Base-by-base conservation (phyloP, 2,113 vertebrate species). In the Apaloderma vittatum region DNA sequence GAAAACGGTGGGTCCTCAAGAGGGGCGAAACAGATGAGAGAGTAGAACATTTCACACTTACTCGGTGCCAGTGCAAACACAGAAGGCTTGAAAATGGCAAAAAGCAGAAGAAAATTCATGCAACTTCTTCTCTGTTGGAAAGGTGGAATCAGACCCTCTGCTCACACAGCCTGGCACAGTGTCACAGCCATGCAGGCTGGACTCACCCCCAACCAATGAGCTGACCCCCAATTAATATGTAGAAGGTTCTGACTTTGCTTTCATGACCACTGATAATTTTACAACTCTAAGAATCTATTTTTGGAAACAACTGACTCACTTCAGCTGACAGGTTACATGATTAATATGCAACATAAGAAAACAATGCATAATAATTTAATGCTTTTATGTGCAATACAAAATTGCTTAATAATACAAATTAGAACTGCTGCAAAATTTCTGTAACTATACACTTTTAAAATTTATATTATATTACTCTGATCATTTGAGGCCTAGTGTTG, bases 311-410 rank as follows among this genome's bases (percentile, higher is more conserved):
- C 63, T 86, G 67, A 67, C 55, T 96, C 67, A 68, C 15, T 43
- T 84, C 83, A 92, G 65, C 82, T 93, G 86, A 72, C 27, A 81
- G 37, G 55, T 74, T 80, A 0, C 48, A 34, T 74, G 79, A 91
- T 86, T 81, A 88, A 94, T 46, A 87, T 32, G 72, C 52, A 91
- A 75, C 63, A 62, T 6, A 76, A 58, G 37, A 73, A 93, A 93
- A 66, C 57, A 72, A 70, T 51, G 49, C 75, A 84, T 81, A 80
- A 83, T 48, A 93, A 34, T 88, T 96, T 83, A 90, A 95, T 82
- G 40, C 21, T 45, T 93, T 90, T 65, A 72, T 87, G 30, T 7
- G 3, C 43, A 72, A 85, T 37, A 34, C 15, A 94, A 81, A 93
- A 91, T 65, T 61, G 67, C 79, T 91, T 88, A 86, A 91, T 63